Conservation (phyloP, 1,140 invertebrate genomes). For the Drosophila kanapiae region DNA sequence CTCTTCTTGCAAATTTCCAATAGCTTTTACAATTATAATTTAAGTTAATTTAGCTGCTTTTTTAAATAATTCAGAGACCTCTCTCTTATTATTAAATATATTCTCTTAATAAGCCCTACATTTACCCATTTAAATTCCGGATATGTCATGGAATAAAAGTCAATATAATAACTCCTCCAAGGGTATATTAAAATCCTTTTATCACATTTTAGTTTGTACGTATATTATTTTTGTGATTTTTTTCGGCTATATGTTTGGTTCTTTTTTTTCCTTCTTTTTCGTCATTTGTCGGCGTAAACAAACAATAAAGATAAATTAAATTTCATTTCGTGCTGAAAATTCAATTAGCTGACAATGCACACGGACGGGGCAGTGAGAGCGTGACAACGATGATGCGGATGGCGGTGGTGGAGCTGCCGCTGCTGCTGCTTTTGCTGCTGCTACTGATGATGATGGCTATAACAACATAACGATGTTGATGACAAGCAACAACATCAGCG, state of each 20-base stretch:
- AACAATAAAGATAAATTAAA: constrained; percentile 83
- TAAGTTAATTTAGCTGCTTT: too few relatives aligned
- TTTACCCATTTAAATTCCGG: neutral
- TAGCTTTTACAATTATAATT: neutral
- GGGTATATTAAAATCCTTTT: constrained; percentile 35
- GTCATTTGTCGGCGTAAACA: constrained; percentile 70
- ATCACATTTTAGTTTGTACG: constrained; percentile 38
- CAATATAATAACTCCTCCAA: constrained; percentile 4
- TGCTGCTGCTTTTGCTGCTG: neutral
- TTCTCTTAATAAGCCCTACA: neutral
- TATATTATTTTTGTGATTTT: constrained; percentile 34
- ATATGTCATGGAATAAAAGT: neutral
- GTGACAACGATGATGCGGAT: constrained; percentile 36
- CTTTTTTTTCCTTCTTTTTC: constrained; percentile 37
- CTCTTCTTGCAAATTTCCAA: neutral
- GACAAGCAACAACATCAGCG: constrained; percentile 60
- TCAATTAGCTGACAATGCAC: constrained; percentile 80
- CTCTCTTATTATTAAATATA: neutral
- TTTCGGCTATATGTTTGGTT: constrained; percentile 13
- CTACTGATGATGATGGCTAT: constrained; percentile 66
- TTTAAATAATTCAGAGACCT: neutral
- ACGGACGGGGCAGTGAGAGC: constrained; percentile 41
- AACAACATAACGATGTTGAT: constrained; percentile 81
- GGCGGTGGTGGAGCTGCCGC: neutral
- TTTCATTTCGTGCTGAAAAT: constrained; percentile 81